These are phyloP conservation scores for Pseudanteris insignis DNA, from an alignment of 2,888 invertebrate genomes.

Conservation along the genomic window DNA sequence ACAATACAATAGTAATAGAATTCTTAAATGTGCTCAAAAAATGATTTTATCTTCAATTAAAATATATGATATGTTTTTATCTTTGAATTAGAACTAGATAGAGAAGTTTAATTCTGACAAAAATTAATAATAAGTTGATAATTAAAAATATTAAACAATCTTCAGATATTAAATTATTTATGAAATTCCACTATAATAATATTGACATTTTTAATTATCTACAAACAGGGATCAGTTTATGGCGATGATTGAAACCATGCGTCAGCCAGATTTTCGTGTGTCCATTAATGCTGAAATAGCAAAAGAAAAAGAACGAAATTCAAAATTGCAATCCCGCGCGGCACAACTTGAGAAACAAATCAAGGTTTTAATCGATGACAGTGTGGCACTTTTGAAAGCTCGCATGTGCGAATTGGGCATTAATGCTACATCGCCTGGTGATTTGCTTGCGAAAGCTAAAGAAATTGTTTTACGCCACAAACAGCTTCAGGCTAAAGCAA, in stretches of 20 bases:
- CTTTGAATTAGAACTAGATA: no score
- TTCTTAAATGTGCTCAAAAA: no score
- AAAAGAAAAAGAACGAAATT: slow-evolving; percentile 83
- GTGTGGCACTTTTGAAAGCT: slow-evolving; percentile 86
- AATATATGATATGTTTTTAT: no score
- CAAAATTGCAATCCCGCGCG: slow-evolving; percentile 82
- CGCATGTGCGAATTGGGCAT: slow-evolving; percentile 93
- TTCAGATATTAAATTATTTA: no score
- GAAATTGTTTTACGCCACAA: slow-evolving; percentile 93
- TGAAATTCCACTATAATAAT: no score
- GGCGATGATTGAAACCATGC: slow-evolving; percentile 85
- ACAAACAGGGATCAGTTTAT: slow-evolving; percentile 79
- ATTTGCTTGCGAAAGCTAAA: slow-evolving; percentile 85
- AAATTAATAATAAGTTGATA: no score
- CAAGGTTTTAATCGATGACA: slow-evolving; percentile 89
- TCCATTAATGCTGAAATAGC: slow-evolving; percentile 81
- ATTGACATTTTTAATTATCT: slow-evolving; percentile 1
- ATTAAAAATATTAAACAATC: slow-evolving; percentile 2
- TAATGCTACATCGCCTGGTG: slow-evolving; percentile 85
- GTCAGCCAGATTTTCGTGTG: slow-evolving; percentile 77
- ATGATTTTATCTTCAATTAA: no score
- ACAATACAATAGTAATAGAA: no score
- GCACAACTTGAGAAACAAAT: slow-evolving; percentile 95
- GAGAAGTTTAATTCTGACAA: no score
- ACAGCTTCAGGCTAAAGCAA: slow-evolving; percentile 88